These are phyloP conservation scores for Calliopum simillimum DNA, from an alignment of 2,888 invertebrate species.

Conservation along the genomic window DNA sequence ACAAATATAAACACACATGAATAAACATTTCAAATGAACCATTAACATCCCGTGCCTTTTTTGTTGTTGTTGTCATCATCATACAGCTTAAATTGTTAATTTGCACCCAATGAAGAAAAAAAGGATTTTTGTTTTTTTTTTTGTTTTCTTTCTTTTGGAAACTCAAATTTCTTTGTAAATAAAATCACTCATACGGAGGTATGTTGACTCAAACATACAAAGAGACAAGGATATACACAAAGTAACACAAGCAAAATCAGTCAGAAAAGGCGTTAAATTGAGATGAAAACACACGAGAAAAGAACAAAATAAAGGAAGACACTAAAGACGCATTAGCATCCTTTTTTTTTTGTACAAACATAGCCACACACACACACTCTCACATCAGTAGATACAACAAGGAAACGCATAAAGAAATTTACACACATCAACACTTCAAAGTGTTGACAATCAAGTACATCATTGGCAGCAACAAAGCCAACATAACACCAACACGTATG, in stretches of 20 bases:
- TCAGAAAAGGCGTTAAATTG: constrained; percentile 37
- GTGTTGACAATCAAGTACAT: constrained; percentile 35
- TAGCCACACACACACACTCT: constrained; percentile 18
- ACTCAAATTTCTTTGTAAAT: constrained; percentile 56
- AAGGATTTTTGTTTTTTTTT: too few relatives aligned
- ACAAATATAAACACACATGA: constrained; percentile 45
- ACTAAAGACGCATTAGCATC: constrained; percentile 41
- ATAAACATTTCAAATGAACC: constrained; percentile 63
- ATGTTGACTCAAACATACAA: background rate
- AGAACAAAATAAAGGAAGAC: constrained; percentile 33
- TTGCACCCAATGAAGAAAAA: constrained; percentile 44
- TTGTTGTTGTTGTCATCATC: constrained; percentile 17
- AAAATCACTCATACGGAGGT: constrained; percentile 43
- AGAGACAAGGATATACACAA: constrained; percentile 43
- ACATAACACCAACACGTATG: background rate
- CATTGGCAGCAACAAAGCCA: constrained; percentile 20
- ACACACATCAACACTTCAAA: constrained; percentile 40
- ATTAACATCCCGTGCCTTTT: constrained; percentile 54
- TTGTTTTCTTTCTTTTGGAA: constrained; percentile 25
- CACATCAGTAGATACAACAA: background rate
- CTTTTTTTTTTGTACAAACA: constrained; percentile 19
- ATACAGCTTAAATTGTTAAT: constrained; percentile 30
- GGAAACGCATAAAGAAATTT: background rate
- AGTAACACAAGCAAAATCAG: constrained; percentile 28
- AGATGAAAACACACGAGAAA: constrained; percentile 30